Conservation (phyloP, 2,888 invertebrate genomes). For the Tridacna gigas region DNA sequence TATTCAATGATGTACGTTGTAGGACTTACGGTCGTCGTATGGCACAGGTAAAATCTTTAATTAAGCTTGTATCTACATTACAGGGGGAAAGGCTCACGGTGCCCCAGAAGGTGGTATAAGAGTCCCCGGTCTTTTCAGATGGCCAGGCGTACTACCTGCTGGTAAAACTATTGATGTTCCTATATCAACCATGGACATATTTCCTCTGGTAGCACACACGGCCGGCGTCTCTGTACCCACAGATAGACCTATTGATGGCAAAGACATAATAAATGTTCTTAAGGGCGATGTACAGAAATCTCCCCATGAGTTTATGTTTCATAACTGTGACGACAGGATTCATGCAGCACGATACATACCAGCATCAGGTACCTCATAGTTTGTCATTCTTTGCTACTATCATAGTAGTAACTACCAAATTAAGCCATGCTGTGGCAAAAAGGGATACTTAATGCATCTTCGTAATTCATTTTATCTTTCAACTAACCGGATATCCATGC, state of each 20-base stretch:
- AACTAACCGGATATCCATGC: too few relatives aligned
- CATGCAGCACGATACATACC: slow-evolving; percentile 79
- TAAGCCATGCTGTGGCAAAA: too few relatives aligned
- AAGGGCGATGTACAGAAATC: slow-evolving; percentile 60
- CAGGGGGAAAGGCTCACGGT: slow-evolving; percentile 83
- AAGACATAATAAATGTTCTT: slow-evolving; percentile 80
- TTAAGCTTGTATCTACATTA: neutral
- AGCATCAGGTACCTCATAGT: slow-evolving; percentile 59
- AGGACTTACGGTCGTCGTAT: too few relatives aligned
- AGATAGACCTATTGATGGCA: slow-evolving; percentile 82
- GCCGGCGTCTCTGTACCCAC: slow-evolving; percentile 70
- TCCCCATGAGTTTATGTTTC: slow-evolving; percentile 82
- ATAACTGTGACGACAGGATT: slow-evolving; percentile 82
- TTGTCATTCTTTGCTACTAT: too few relatives aligned
- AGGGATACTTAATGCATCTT: too few relatives aligned
- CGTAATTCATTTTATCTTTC: too few relatives aligned
- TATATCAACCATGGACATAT: slow-evolving; percentile 84
- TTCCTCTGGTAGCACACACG: slow-evolving; percentile 80
- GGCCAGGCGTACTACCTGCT: slow-evolving; percentile 77
- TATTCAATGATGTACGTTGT: too few relatives aligned
- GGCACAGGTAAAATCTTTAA: too few relatives aligned
- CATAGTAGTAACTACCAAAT: too few relatives aligned
- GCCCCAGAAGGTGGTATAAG: slow-evolving; percentile 84
- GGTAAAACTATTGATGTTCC: slow-evolving; percentile 74
- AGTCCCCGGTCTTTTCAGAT: slow-evolving; percentile 82